Percentiles rank a stretch among this genome's conserved stretches.
phyloP scores from a whole-genome alignment of 2,888 invertebrate species.

The Pedicia rivosa region DNA sequence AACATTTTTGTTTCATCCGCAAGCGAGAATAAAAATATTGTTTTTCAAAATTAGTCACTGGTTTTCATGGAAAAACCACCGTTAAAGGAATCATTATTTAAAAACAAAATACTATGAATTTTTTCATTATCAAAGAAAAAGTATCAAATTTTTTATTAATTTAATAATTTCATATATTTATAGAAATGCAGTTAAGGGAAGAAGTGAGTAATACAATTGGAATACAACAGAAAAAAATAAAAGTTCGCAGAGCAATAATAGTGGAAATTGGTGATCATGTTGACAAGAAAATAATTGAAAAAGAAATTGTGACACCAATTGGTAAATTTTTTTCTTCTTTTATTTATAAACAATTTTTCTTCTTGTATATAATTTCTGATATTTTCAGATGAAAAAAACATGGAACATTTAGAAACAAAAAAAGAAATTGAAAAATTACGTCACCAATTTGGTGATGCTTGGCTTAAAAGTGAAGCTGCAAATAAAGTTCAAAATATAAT shows the following conservation, averaged over 20 bases:
- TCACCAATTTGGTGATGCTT: slow-evolving; percentile 40
- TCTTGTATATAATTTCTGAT: neutral
- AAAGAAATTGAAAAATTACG: slow-evolving; percentile 39
- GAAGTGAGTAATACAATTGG: too few species aligned
- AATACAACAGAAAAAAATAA: slow-evolving; percentile 18
- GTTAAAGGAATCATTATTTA: too few species aligned
- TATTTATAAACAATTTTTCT: too few species aligned
- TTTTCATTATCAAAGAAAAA: too few species aligned
- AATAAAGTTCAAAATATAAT: slow-evolving; percentile 37
- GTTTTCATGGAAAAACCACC: too few species aligned
- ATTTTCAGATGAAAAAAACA: slow-evolving; percentile 20
- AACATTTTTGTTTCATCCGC: too few species aligned
- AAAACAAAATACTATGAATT: too few species aligned
- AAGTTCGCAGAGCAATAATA: slow-evolving; percentile 30
- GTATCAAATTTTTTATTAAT: too few species aligned
- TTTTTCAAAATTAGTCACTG: too few species aligned
- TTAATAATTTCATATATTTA: too few species aligned
- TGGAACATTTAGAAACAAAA: slow-evolving; percentile 39
- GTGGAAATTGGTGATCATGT: slow-evolving; percentile 29
- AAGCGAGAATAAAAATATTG: too few species aligned
- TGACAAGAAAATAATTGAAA: slow-evolving; percentile 13
- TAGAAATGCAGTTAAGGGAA: too few species aligned
- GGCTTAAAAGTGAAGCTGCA: slow-evolving; percentile 39
- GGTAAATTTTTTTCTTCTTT: neutral
- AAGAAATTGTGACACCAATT: slow-evolving; percentile 2